phyloP scores from a whole-genome alignment of 2,113 vertebrate species.

The Chaenocephalus aceratus region DNA sequence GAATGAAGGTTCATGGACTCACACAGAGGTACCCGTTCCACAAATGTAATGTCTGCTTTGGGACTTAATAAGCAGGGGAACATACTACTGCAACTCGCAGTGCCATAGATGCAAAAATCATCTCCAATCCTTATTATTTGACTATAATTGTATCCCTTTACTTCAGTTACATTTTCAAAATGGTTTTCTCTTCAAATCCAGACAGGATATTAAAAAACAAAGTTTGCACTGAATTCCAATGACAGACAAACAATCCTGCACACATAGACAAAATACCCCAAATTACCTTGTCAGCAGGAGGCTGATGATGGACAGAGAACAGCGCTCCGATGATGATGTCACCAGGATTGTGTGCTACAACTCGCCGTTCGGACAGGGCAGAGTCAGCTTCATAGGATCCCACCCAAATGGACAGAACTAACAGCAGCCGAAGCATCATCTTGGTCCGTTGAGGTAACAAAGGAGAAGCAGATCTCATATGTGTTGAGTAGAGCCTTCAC shows the following conservation, averaged over 20 bases:
- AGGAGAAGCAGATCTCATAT: slow-evolving; percentile 27
- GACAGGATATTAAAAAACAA: neutral
- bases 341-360: slow-evolving; percentile 94
- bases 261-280: slow-evolving; percentile 1
- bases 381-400: slow-evolving; percentile 77
- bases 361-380: slow-evolving; percentile 92
- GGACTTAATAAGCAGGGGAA: slow-evolving; percentile 30
- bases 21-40: slow-evolving; percentile 19
- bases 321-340: slow-evolving; percentile 98
- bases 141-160: neutral
- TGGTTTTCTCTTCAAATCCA: slow-evolving; percentile 9
- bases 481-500: slow-evolving; percentile 39
- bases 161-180: neutral
- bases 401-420: slow-evolving; percentile 77
- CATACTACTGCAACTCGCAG: slow-evolving; percentile 3
- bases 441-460: slow-evolving; percentile 67
- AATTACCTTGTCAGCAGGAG: slow-evolving; percentile 93
- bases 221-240: neutral
- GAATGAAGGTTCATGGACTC: slow-evolving; percentile 39
- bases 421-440: slow-evolving; percentile 88
- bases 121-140: neutral
- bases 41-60: slow-evolving; percentile 36
- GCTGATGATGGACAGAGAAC: slow-evolving; percentile 98
- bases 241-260: neutral
- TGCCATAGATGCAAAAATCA: neutral